Evolutionary conservation across 2,888 invertebrate genomes (phyloP).

Genomic region (Epistrophella euchroma): DNA sequence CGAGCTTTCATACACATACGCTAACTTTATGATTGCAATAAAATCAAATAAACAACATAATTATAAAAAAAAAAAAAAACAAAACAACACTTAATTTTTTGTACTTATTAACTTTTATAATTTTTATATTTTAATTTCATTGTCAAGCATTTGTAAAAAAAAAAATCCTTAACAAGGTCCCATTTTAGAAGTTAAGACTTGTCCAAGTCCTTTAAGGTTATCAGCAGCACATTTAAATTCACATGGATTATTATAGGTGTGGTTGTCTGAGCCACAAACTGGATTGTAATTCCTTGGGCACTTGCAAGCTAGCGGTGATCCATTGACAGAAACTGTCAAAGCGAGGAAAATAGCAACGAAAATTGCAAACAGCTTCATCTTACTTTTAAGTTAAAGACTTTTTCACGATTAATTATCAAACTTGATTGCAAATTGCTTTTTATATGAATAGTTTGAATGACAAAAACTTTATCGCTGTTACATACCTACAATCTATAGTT

Average conservation of each 20-base stretch:
- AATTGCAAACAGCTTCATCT: conserved; percentile 61
- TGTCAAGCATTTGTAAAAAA: background rate
- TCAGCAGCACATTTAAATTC: conserved; percentile 77
- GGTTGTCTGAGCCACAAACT: conserved; percentile 77
- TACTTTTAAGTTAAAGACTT: background rate
- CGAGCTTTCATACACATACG: too few species aligned
- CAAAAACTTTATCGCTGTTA: background rate
- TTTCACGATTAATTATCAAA: background rate
- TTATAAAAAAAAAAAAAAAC: too few species aligned
- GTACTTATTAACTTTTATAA: background rate
- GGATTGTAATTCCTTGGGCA: conserved; percentile 77
- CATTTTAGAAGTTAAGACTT: conserved; percentile 17
- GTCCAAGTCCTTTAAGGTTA: conserved; percentile 30
- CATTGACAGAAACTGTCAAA: conserved; percentile 43
- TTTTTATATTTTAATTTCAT: conserved; percentile 8
- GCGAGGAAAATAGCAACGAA: conserved; percentile 52
- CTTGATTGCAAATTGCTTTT: conserved; percentile 23
- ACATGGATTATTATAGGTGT: conserved; percentile 79
- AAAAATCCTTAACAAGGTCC: conserved; percentile 42
- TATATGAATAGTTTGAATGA: background rate
- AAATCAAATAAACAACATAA: background rate
- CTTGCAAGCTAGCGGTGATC: conserved; percentile 55
- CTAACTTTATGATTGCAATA: background rate
- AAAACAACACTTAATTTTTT: background rate
- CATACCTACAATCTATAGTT: background rate